phyloP scores from a whole-genome alignment of 2,797 vertebrate species.

The Nyctibius grandis region DNA sequence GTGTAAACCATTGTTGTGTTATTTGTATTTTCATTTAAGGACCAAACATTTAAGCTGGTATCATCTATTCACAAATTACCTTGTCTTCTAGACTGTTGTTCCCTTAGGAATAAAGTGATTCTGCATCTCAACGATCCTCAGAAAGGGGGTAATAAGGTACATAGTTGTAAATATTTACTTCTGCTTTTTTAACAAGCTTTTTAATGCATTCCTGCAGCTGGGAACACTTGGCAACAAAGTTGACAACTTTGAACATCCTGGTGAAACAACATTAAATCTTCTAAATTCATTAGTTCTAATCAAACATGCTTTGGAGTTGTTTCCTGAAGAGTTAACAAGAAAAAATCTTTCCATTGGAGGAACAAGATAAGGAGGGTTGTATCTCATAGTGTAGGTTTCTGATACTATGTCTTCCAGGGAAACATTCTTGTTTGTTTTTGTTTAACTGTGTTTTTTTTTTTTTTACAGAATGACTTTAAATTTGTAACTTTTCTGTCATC shows the following conservation, averaged over 20 bases:
- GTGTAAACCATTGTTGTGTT: neutral
- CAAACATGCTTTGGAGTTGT: neutral
- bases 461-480: neutral
- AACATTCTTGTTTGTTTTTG: neutral
- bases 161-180: conserved; percentile 15
- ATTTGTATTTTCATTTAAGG: neutral
- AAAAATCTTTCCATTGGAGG: neutral
- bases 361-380: neutral
- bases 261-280: neutral
- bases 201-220: neutral
- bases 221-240: neutral
- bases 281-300: neutral
- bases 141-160: neutral
- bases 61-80: neutral
- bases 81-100: neutral
- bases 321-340: neutral
- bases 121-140: neutral
- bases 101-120: neutral
- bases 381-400: neutral
- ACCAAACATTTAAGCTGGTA: neutral
- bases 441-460: neutral
- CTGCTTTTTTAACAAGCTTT: neutral
- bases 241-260: neutral
- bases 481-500: neutral
- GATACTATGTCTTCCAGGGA: neutral